These are phyloP conservation scores for Sphaerophoria taeniata DNA, from an alignment of 2,888 invertebrate species.

Conservation along the genomic window DNA sequence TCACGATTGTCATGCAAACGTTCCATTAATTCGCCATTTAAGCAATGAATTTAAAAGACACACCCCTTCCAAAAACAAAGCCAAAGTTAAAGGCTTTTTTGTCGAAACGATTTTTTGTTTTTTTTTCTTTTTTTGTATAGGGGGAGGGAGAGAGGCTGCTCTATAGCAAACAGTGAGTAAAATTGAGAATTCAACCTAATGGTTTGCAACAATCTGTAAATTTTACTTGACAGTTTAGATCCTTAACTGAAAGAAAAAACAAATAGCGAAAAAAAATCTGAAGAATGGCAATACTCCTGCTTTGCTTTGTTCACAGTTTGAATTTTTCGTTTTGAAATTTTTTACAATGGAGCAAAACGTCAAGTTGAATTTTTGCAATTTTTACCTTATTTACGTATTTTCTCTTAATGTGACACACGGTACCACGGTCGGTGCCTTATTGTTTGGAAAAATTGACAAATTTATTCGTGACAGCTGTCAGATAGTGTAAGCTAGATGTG, in stretches of 20 bases:
- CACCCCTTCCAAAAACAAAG: not conserved
- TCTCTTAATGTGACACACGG: not conserved
- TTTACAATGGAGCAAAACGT: conserved; percentile 1
- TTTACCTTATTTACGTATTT: conserved; percentile 6
- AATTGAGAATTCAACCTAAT: conserved; percentile 33
- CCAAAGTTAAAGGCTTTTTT: conserved; percentile 25
- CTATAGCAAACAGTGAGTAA: conserved; percentile 38
- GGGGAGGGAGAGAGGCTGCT: not conserved
- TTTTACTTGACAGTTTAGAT: conserved; percentile 27
- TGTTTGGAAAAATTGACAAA: conserved; percentile 23
- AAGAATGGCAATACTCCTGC: not conserved
- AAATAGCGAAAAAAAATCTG: not conserved
- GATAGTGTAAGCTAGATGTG: not conserved
- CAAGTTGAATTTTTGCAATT: not conserved
- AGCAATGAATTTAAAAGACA: not conserved
- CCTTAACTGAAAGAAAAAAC: not conserved
- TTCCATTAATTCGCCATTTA: conserved; percentile 6
- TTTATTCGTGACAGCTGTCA: conserved; percentile 36
- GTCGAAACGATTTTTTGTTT: too few species aligned
- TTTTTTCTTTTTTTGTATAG: not conserved
- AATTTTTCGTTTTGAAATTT: not conserved
- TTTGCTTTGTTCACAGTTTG: not conserved
- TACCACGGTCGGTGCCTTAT: not conserved
- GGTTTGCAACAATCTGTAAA: conserved; percentile 15
- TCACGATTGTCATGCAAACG: conserved; percentile 21